These are phyloP conservation scores for Portunus trituberculatus DNA, from an alignment of 1,140 invertebrate genomes.

Conservation along the genomic window DNA sequence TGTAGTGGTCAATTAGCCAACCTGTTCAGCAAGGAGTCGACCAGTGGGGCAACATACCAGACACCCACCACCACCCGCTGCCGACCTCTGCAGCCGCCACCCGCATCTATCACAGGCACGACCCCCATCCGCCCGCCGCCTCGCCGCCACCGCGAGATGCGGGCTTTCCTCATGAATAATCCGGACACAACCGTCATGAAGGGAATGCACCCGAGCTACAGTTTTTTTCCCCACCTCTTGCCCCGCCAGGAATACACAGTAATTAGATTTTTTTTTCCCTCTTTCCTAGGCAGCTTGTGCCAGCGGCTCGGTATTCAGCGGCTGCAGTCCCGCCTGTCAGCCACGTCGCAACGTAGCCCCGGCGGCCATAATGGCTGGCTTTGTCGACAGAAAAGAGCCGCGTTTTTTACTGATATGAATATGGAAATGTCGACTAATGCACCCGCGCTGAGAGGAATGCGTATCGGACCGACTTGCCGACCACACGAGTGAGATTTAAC, in stretches of 20 bases:
- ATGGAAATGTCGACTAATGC: slow-evolving; percentile 30
- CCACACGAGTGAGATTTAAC: background rate
- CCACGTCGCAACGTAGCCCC: background rate
- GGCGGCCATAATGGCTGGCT: slow-evolving; percentile 11
- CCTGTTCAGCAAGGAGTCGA: background rate
- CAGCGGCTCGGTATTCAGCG: slow-evolving; percentile 36
- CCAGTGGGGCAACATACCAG: background rate
- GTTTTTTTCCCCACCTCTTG: background rate
- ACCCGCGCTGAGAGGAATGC: slow-evolving; percentile 11
- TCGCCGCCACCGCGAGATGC: background rate
- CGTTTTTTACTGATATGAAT: slow-evolving; percentile 43
- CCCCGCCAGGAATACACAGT: background rate
- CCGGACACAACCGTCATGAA: slow-evolving; percentile 42
- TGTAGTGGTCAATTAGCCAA: background rate
- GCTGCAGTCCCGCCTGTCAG: slow-evolving; percentile 33
- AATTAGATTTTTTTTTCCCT: slow-evolving; percentile 31
- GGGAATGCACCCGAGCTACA: background rate
- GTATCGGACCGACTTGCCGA: background rate
- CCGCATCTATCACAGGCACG: background rate
- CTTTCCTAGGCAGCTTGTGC: background rate
- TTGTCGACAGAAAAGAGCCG: slow-evolving; percentile 32
- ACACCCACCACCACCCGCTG: background rate
- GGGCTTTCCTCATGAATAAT: slow-evolving; percentile 31
- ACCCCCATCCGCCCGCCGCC: background rate
- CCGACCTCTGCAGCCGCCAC: background rate